Evolutionary conservation across 2,888 invertebrate species (phyloP).

Genomic region (Heliothis peltigera): DNA sequence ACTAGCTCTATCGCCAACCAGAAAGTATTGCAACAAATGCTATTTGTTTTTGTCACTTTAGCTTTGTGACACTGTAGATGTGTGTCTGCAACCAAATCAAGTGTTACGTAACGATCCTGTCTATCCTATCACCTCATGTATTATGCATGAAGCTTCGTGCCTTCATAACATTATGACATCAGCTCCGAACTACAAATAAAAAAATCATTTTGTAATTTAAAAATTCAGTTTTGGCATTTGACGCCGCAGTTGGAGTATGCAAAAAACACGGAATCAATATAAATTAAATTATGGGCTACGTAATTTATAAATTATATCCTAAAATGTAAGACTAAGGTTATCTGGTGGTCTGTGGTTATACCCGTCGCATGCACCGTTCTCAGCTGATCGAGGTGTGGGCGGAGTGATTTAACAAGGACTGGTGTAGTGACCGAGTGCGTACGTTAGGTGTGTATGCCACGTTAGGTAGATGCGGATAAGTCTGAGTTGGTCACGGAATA

Average conservation of each 20-base stretch:
- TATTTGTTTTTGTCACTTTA: too few species aligned
- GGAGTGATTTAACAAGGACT: too few species aligned
- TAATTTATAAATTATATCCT: slow-evolving; percentile 25
- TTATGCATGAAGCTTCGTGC: not conserved
- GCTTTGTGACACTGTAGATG: too few species aligned
- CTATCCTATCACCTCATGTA: not conserved
- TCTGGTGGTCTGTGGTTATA: slow-evolving; percentile 35
- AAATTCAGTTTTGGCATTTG: slow-evolving; percentile 24
- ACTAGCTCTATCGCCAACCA: too few species aligned
- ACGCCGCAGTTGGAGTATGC: slow-evolving; percentile 13
- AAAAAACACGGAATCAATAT: slow-evolving; percentile 39
- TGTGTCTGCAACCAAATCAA: too few species aligned
- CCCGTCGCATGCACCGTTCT: too few species aligned
- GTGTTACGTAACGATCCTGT: too few species aligned
- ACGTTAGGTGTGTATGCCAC: too few species aligned
- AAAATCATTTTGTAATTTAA: slow-evolving; percentile 4
- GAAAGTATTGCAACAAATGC: too few species aligned
- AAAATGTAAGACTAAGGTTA: slow-evolving; percentile 27
- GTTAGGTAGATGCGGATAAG: too few species aligned
- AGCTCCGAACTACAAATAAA: not conserved
- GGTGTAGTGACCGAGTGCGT: too few species aligned
- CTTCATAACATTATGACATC: not conserved
- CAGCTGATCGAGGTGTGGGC: not conserved
- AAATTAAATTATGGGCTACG: slow-evolving; percentile 21
- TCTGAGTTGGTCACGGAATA: too few species aligned